Percentiles rank a stretch among this genome's conserved stretches.
phyloP scores from a whole-genome alignment of 1,140 invertebrate species.

The Branchinecta lynchi region DNA sequence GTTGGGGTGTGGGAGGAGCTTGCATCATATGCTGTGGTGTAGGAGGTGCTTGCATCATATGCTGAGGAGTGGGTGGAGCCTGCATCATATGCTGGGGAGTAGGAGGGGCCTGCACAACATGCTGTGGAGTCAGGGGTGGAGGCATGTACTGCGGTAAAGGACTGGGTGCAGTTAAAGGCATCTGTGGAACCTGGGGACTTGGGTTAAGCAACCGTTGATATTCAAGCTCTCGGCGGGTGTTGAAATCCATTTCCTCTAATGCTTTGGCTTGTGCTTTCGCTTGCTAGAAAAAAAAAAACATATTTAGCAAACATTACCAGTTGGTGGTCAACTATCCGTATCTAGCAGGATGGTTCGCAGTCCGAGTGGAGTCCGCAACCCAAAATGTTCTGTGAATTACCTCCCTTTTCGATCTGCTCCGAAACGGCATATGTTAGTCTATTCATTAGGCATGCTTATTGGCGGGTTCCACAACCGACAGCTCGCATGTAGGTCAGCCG shows the following conservation, averaged over 20 bases:
- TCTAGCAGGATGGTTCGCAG: too few species aligned
- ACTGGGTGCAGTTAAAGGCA: constrained; percentile 24
- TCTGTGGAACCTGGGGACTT: constrained; percentile 17
- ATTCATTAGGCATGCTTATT: too few species aligned
- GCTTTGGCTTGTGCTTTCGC: constrained; percentile 21
- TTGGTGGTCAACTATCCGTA: too few species aligned
- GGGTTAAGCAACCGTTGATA: constrained; percentile 18
- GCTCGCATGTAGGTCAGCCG: too few species aligned
- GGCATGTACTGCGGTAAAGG: constrained; percentile 27
- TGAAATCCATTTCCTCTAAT: constrained; percentile 21
- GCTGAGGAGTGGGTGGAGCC: constrained; percentile 5
- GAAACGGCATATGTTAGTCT: too few species aligned
- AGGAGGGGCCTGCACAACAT: constrained; percentile 13
- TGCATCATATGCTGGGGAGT: background rate
- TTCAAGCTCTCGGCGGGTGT: constrained; percentile 19
- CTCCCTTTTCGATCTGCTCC: too few species aligned
- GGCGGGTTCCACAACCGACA: too few species aligned
- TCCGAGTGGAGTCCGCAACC: too few species aligned
- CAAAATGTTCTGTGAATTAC: too few species aligned
- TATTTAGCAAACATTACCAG: too few species aligned
- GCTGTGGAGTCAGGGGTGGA: constrained; percentile 18
- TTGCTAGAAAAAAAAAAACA: background rate
- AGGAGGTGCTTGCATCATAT: background rate
- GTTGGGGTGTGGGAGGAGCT: too few species aligned
- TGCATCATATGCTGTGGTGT: too few species aligned